A percentile compares a stretch with the other conserved stretches of the same genome.
Evolutionary conservation across 2,888 invertebrate genomes (phyloP).

Genomic region (Frankliniella fusca): DNA sequence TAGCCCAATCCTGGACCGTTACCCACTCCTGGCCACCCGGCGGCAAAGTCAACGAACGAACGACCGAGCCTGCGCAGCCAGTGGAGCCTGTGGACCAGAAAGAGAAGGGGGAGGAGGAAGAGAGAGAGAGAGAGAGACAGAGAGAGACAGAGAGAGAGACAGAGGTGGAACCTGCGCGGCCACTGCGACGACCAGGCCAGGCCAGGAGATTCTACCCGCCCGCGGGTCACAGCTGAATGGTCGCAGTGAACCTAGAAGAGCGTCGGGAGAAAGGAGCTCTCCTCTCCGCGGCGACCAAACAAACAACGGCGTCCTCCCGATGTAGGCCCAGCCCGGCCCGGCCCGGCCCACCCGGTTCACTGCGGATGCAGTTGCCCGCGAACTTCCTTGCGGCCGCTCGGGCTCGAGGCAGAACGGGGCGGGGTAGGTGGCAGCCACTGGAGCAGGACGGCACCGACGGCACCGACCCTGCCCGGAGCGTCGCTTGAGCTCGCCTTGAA

Average conservation of each 20-base stretch:
- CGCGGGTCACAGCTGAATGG: background rate
- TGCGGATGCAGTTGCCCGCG: background rate
- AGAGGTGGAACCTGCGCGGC: no score
- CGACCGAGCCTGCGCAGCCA: background rate
- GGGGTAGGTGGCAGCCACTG: background rate
- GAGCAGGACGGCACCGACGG: no score
- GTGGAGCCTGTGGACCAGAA: no score
- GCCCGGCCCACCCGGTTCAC: background rate
- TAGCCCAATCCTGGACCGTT: conserved; percentile 25
- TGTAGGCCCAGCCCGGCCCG: background rate
- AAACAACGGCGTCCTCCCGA: background rate
- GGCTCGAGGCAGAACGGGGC: background rate
- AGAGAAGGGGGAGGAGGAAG: no score
- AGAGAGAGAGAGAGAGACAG: no score
- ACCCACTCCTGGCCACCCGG: background rate
- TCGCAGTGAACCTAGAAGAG: background rate
- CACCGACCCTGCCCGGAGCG: no score
- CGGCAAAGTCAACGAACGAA: conserved; percentile 26
- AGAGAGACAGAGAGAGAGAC: no score
- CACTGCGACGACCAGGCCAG: no score
- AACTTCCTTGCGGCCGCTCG: background rate
- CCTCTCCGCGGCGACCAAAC: no score
- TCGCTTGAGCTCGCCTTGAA: no score
- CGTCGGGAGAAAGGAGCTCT: no score
- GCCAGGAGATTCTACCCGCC: no score